Evolutionary conservation across 2,888 invertebrate genomes (phyloP).

Genomic region (Sisyra nigra): DNA sequence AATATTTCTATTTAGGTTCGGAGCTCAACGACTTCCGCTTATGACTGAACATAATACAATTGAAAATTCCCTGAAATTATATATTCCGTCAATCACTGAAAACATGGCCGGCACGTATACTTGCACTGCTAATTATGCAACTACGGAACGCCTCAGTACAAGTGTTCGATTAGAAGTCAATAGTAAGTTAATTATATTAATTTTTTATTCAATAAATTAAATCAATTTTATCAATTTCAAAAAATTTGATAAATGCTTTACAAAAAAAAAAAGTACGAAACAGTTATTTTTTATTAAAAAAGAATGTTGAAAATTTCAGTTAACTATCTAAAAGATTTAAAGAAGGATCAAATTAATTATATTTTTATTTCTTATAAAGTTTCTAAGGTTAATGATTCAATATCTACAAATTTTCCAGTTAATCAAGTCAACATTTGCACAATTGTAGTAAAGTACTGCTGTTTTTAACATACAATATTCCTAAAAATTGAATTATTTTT

Average conservation of each 20-base stretch:
- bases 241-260: neutral
- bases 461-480: no score
- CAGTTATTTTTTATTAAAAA: no score
- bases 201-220: constrained; percentile 1
- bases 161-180: constrained; percentile 58
- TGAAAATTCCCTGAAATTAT: constrained; percentile 26
- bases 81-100: constrained; percentile 56
- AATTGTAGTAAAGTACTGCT: no score
- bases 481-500: no score
- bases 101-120: constrained; percentile 69
- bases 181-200: constrained; percentile 30
- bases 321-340: no score
- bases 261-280: no score
- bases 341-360: no score
- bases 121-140: constrained; percentile 67
- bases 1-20: constrained; percentile 21
- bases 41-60: constrained; percentile 39
- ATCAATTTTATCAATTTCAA: constrained; percentile 1
- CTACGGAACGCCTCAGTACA: constrained; percentile 43
- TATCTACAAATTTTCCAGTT: no score
- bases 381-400: no score
- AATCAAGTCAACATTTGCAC: no score
- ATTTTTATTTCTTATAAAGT: no score
- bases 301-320: no score
- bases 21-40: constrained; percentile 36